Conservation (phyloP, 2,888 invertebrate genomes). For the Pristionchus fissidentatus region DNA sequence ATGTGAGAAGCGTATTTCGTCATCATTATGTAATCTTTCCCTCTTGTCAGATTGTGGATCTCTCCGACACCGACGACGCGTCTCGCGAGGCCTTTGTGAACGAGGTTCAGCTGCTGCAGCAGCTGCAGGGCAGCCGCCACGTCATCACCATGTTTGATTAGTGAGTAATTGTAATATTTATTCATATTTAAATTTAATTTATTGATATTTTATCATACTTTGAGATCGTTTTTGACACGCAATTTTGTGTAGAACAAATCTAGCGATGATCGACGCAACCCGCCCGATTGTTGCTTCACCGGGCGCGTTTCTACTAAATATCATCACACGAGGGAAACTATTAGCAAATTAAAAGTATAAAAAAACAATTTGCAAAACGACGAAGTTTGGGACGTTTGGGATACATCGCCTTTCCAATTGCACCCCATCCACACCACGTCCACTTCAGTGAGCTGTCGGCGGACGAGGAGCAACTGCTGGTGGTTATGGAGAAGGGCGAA, state of each 20-base stretch:
- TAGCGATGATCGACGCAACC: no score
- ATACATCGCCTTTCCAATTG: neutral
- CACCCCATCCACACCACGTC: neutral
- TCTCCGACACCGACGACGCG: slow-evolving; percentile 83
- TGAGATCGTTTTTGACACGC: neutral
- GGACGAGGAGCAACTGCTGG: slow-evolving; percentile 82
- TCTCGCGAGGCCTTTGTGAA: slow-evolving; percentile 86
- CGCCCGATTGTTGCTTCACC: no score
- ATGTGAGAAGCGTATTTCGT: neutral
- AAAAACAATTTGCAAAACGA: neutral
- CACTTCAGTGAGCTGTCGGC: slow-evolving; percentile 81
- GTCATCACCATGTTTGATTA: slow-evolving; percentile 89
- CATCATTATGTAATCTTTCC: neutral
- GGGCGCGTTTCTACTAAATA: no score
- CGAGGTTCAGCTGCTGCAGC: slow-evolving; percentile 87
- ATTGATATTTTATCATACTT: neutral
- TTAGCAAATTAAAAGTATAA: no score
- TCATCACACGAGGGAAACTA: no score
- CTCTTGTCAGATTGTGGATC: slow-evolving; percentile 85
- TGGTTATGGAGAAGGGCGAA: slow-evolving; percentile 94
- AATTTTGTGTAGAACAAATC: neutral
- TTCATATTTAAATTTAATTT: neutral
- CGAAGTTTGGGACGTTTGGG: neutral
- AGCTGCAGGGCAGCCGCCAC: slow-evolving; percentile 85
- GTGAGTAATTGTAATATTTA: slow-evolving; percentile 80